Percentiles rank a stretch among this genome's conserved stretches.
These are phyloP conservation scores for Miichthys miiuy DNA, from an alignment of 2,797 vertebrate species.

Conservation along the genomic window DNA sequence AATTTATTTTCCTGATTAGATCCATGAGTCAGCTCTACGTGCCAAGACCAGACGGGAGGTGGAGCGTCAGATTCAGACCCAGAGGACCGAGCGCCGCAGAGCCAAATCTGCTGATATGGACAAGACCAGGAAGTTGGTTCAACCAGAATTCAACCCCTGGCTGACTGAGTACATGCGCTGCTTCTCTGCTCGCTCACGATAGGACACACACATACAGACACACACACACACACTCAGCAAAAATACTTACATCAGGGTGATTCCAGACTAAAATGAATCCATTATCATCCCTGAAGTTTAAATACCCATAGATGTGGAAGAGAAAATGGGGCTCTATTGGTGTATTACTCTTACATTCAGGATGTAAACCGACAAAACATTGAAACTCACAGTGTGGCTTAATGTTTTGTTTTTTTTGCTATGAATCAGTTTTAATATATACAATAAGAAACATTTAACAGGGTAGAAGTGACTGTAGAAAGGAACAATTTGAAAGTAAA, in stretches of 20 bases:
- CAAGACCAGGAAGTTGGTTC: slow-evolving; percentile 76
- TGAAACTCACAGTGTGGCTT: slow-evolving; percentile 49
- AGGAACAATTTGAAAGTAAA: not conserved
- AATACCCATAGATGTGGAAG: not conserved
- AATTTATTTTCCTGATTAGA: slow-evolving; percentile 80
- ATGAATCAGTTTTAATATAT: slow-evolving; percentile 22
- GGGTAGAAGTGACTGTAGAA: not conserved
- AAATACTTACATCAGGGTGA: slow-evolving; percentile 15
- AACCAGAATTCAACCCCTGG: slow-evolving; percentile 91
- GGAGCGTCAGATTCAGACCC: slow-evolving; percentile 87
- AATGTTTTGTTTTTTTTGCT: not conserved
- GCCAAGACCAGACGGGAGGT: slow-evolving; percentile 92
- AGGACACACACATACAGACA: slow-evolving; percentile 54
- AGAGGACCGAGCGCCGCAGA: slow-evolving; percentile 80
- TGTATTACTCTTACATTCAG: slow-evolving; percentile 5
- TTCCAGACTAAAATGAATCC: slow-evolving; percentile 37
- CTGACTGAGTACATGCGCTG: slow-evolving; percentile 98
- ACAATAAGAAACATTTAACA: slow-evolving; percentile 23
- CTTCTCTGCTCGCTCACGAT: slow-evolving; percentile 91
- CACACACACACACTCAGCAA: slow-evolving; percentile 13
- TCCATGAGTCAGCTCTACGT: slow-evolving; percentile 93
- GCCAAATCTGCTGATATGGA: slow-evolving; percentile 86
- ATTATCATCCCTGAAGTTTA: slow-evolving; percentile 13
- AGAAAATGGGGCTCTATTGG: not conserved
- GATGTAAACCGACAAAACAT: slow-evolving; percentile 23